phyloP scores from a whole-genome alignment of 2,113 vertebrate genomes.

The Pelecanus crispus region DNA sequence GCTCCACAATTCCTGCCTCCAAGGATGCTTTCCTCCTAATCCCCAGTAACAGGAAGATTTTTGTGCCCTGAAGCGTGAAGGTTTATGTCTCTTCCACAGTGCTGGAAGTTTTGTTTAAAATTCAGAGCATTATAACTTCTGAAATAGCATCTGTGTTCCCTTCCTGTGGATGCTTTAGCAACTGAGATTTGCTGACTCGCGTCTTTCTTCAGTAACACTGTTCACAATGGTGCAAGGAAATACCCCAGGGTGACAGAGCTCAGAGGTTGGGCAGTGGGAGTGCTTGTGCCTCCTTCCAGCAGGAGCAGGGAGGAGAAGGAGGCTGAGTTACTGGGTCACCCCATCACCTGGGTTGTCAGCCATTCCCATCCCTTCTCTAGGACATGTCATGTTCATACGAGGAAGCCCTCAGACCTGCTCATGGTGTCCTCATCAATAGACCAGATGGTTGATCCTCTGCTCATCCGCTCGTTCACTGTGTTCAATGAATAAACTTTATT shows the following conservation, averaged over 20 bases:
- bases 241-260: background rate
- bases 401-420: background rate
- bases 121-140: background rate
- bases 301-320: background rate
- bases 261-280: background rate
- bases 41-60: background rate
- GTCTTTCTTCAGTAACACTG: background rate
- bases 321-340: background rate
- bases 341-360: background rate
- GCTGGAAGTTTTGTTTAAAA: background rate
- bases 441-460: background rate
- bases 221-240: background rate
- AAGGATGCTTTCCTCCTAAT: background rate
- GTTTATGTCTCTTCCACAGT: background rate
- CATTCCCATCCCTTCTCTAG: background rate
- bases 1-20: background rate
- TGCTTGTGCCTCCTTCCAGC: background rate
- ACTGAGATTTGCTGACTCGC: background rate
- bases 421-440: background rate
- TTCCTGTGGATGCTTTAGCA: background rate
- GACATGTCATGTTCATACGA: background rate
- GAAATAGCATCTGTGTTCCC: background rate
- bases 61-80: background rate
- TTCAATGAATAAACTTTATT: background rate
- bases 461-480: background rate